These are phyloP conservation scores for Leptura quadrifasciata DNA, from an alignment of 2,888 invertebrate genomes.

Conservation along the genomic window DNA sequence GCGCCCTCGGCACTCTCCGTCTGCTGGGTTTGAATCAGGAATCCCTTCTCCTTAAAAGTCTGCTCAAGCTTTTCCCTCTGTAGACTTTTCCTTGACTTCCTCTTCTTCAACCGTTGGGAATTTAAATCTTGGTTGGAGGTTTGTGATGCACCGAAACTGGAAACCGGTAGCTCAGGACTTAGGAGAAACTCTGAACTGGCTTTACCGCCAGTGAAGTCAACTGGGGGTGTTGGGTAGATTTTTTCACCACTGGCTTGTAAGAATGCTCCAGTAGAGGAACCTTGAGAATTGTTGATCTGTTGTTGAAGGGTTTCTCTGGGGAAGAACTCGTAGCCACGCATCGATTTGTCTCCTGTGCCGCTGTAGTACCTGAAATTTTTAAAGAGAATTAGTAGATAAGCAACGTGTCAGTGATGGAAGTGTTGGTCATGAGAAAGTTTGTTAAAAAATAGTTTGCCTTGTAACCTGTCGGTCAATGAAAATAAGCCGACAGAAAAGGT, in stretches of 20 bases:
- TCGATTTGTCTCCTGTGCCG: constrained; percentile 88
- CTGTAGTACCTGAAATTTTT: constrained; percentile 85
- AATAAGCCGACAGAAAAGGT: too few relatives aligned
- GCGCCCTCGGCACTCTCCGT: constrained; percentile 94
- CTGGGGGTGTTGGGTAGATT: constrained; percentile 71
- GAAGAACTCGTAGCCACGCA: constrained; percentile 85
- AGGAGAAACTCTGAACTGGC: constrained; percentile 68
- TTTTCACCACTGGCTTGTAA: constrained; percentile 76
- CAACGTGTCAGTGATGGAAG: too few relatives aligned
- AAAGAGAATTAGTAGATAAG: not conserved
- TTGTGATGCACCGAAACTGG: constrained; percentile 59
- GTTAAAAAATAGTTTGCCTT: too few relatives aligned
- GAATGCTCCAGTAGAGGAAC: constrained; percentile 75
- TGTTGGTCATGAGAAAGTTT: too few relatives aligned
- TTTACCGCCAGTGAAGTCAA: constrained; percentile 66
- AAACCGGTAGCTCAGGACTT: constrained; percentile 66
- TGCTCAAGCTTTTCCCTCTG: constrained; percentile 92
- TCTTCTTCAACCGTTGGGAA: constrained; percentile 75
- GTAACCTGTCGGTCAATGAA: too few relatives aligned
- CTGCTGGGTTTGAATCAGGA: constrained; percentile 94
- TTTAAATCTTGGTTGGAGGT: constrained; percentile 64
- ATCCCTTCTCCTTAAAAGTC: constrained; percentile 94
- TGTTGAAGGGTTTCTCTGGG: constrained; percentile 83
- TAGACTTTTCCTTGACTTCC: constrained; percentile 87
- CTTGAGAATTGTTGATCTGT: constrained; percentile 75